Evolutionary conservation across 37 sponge, comb jelly and placozoan species (phyloP), one percentile per base, ranked within the genome.

Genomic region (Chondrosia reniformis): DNA sequence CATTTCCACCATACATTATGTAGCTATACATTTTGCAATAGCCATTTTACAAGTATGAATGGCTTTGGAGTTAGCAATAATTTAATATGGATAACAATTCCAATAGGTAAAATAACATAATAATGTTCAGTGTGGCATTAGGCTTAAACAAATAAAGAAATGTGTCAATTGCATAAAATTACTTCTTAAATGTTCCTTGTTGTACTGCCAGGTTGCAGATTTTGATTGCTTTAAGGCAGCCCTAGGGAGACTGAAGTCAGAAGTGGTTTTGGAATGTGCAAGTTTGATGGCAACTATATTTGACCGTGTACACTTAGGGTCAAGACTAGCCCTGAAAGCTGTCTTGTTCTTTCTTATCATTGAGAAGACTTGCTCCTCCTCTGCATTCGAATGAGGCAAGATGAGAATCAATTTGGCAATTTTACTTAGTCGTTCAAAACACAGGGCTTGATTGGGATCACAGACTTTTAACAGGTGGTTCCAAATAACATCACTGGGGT

Each of bases 201-300:
- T 63, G 44, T 76, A 66, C 41, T 83, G 44, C 71, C 44, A 83
- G 40, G 77, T 83, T 1, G 80, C 85, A 65, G 80, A 66, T 41
- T 85, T 85, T 56, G 80, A 74, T 58, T 71, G 67, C 56, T 45
- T 45, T 21, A 79, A 76, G 38, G 79, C 32, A 41, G 49, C 80
- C 33, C 73, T 85, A 12, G 85, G 34, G 28, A 80, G 80, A 52
- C 55, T 63, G n/a, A 75, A 85, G 49, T 49, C 42, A 19, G 67
- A 54, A 30, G 75, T 46, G 46, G 80, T 62, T 1, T 63, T 65
- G 28, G 15, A 46, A 25, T 3, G 21, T 43, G 78, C 84, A 34
- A 78, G 74, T 37, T 84, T 84, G 40, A 84, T 78, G 25, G 79
- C 55, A 46, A 78, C 19, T 24, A 84, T 84, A 54, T 76, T 84